Evolutionary conservation across 2,797 vertebrate species (phyloP).

Genomic region (Chrosomus eos): DNA sequence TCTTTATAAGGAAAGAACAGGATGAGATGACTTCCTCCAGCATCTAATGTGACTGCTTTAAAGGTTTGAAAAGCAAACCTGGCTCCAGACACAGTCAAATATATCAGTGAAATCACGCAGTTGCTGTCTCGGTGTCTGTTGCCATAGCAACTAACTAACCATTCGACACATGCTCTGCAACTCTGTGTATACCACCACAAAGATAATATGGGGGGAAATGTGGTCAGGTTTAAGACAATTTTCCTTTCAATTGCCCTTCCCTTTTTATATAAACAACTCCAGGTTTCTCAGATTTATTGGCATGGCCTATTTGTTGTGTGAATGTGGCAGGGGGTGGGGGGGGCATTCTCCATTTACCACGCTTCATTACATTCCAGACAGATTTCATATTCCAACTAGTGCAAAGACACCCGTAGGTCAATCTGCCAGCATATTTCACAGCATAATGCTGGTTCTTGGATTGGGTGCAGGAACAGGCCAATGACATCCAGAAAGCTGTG

Average conservation of each 20-base stretch:
- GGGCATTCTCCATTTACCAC: slow-evolving; percentile 57
- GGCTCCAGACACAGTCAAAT: slow-evolving; percentile 40
- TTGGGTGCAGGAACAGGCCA: slow-evolving; percentile 29
- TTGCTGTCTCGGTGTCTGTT: slow-evolving; percentile 59
- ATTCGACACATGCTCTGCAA: slow-evolving; percentile 39
- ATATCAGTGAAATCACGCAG: slow-evolving; percentile 52
- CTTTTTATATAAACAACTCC: slow-evolving; percentile 7
- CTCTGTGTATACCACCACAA: slow-evolving; percentile 33
- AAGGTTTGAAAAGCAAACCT: slow-evolving; percentile 7
- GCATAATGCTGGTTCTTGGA: slow-evolving; percentile 63
- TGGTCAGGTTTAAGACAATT: not conserved
- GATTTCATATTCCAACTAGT: slow-evolving; percentile 63
- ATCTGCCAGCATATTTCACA: slow-evolving; percentile 61
- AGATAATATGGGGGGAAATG: not conserved
- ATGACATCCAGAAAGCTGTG: slow-evolving; percentile 6
- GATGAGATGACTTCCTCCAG: not conserved
- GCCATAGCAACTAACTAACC: slow-evolving; percentile 59
- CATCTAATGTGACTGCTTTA: slow-evolving; percentile 12
- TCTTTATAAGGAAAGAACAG: not conserved
- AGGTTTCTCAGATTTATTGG: slow-evolving; percentile 41
- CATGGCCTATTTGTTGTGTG: slow-evolving; percentile 55
- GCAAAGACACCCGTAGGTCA: slow-evolving; percentile 63
- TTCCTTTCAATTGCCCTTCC: not conserved
- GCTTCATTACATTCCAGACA: slow-evolving; percentile 68
- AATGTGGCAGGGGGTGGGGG: slow-evolving; percentile 51